phyloP scores from a whole-genome alignment of 2,888 invertebrate genomes.

The Tachystola acroxantha region DNA sequence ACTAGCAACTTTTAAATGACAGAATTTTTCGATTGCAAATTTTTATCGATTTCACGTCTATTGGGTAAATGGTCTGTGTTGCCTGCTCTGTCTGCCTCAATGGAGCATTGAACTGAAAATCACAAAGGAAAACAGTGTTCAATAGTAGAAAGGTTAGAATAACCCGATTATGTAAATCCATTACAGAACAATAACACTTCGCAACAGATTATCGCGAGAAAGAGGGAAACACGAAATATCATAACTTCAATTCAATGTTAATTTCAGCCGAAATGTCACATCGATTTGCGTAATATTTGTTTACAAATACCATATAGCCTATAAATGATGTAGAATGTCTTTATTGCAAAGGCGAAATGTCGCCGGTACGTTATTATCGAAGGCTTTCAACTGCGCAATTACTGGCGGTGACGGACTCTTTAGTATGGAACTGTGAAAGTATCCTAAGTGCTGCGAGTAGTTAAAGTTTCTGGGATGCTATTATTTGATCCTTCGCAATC shows the following conservation, averaged over 20 bases:
- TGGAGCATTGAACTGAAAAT: too few species aligned
- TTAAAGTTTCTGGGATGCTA: slow-evolving; percentile 9
- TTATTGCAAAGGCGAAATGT: slow-evolving; percentile 25
- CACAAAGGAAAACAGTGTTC: too few species aligned
- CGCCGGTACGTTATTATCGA: slow-evolving; percentile 21
- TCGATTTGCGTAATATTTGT: not conserved
- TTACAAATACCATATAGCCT: slow-evolving; percentile 9
- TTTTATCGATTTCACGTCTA: too few species aligned
- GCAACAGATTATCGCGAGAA: too few species aligned
- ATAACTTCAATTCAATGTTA: not conserved
- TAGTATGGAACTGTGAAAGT: slow-evolving; percentile 10
- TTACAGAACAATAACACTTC: too few species aligned
- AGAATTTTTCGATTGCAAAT: too few species aligned
- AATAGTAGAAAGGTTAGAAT: too few species aligned
- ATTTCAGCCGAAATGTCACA: not conserved
- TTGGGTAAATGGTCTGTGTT: too few species aligned
- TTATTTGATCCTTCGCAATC: not conserved
- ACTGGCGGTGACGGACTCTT: slow-evolving; percentile 18
- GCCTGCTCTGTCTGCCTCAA: too few species aligned
- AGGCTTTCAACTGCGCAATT: slow-evolving; percentile 25
- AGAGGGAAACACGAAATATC: not conserved
- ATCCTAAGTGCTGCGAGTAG: slow-evolving; percentile 1
- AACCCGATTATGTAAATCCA: too few species aligned
- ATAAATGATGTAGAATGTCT: slow-evolving; percentile 26
- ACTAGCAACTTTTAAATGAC: too few species aligned